Percentiles rank a stretch among this genome's conserved stretches.
Evolutionary conservation across 2,113 vertebrate genomes (phyloP).

Genomic region (Leucosticte australis): DNA sequence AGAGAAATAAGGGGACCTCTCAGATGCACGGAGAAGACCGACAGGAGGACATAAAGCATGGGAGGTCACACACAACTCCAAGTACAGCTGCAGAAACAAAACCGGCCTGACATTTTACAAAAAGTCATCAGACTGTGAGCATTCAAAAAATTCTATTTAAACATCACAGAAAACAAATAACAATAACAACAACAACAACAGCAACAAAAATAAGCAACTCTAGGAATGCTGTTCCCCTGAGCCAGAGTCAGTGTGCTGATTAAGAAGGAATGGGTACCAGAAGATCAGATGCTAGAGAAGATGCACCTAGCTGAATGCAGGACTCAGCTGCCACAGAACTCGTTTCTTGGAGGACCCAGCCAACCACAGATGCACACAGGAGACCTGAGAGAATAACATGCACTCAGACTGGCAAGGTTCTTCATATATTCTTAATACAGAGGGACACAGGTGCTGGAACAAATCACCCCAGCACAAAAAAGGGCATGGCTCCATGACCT

Average conservation of each 20-base stretch:
- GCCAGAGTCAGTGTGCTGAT: neutral
- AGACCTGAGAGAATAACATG: neutral
- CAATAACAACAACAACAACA: accelerated
- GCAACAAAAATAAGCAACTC: neutral
- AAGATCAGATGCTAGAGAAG: neutral
- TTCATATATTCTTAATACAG: neutral
- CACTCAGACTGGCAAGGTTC: neutral
- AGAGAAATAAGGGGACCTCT: neutral
- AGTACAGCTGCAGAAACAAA: neutral
- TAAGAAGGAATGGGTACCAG: neutral
- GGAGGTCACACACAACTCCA: neutral
- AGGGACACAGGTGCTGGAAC: neutral
- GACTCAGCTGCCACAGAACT: accelerated
- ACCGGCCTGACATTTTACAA: neutral
- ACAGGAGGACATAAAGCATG: neutral
- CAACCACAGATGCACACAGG: accelerated
- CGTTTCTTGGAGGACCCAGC: neutral
- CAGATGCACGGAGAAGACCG: neutral
- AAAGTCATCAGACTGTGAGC: neutral
- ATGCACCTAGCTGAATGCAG: neutral
- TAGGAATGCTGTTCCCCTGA: neutral
- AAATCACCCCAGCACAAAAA: neutral
- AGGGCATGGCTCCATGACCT: neutral
- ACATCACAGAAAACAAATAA: neutral
- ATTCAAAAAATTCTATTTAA: neutral